Percentiles rank a stretch among this genome's conserved stretches.
These are phyloP conservation scores for Gastrophryne carolinensis DNA, from an alignment of 2,797 vertebrate species.

Conservation along the genomic window DNA sequence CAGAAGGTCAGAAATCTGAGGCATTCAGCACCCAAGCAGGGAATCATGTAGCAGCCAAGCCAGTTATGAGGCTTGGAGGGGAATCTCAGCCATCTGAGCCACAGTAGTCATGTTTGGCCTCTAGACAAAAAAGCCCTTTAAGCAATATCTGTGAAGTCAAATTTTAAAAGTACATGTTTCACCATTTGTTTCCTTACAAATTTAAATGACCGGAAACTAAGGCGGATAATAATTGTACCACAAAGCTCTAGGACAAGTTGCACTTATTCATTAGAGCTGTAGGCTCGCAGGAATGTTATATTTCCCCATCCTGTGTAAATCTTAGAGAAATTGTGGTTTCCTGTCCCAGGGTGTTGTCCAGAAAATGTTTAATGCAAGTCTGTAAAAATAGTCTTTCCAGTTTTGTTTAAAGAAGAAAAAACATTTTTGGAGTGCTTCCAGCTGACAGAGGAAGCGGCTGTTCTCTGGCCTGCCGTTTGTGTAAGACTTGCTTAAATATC, in stretches of 20 bases:
- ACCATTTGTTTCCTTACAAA: too few relatives aligned
- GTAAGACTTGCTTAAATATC: neutral
- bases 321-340: slow-evolving; percentile 84
- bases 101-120: too few relatives aligned
- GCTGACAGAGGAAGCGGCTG: slow-evolving; percentile 70
- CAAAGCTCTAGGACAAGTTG: slow-evolving; percentile 64
- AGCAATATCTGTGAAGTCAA: too few relatives aligned
- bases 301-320: slow-evolving; percentile 84
- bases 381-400: slow-evolving; percentile 85
- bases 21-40: too few relatives aligned
- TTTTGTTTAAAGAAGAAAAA: slow-evolving; percentile 67
- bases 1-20: too few relatives aligned
- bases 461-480: slow-evolving; percentile 32
- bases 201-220: slow-evolving; percentile 18
- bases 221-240: slow-evolving; percentile 24
- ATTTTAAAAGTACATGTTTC: too few relatives aligned
- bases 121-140: too few relatives aligned
- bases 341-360: slow-evolving; percentile 83
- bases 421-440: slow-evolving; percentile 77
- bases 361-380: slow-evolving; percentile 76
- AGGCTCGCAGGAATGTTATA: slow-evolving; percentile 78
- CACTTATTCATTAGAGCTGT: slow-evolving; percentile 71
- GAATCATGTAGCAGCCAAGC: too few relatives aligned
- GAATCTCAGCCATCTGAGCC: too few relatives aligned
- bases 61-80: too few relatives aligned